These are phyloP conservation scores for Megaceryle torquata DNA, from an alignment of 2,113 vertebrate genomes.

Conservation along the genomic window DNA sequence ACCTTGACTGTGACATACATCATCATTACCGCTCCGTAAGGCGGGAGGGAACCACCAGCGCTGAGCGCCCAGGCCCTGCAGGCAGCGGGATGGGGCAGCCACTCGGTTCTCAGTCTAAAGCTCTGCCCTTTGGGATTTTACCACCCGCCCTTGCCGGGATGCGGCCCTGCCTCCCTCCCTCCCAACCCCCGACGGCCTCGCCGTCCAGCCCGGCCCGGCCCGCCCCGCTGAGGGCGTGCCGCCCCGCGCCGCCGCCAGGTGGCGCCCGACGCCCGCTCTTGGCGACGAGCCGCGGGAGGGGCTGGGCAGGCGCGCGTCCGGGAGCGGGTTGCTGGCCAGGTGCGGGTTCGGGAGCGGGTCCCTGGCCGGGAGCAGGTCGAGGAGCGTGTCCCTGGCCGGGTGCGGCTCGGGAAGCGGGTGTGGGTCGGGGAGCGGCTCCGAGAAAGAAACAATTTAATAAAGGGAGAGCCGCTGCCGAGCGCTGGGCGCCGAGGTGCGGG, in stretches of 20 bases:
- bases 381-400: not conserved
- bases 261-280: slow-evolving; percentile 43
- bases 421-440: not conserved
- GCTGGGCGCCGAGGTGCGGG: not conserved
- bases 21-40: not conserved
- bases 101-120: not conserved
- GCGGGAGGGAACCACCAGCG: not conserved
- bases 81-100: not conserved
- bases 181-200: fast-evolving
- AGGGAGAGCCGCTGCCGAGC: not conserved
- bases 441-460: not conserved
- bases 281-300: not conserved
- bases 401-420: not conserved
- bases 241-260: slow-evolving; percentile 24
- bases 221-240: no score
- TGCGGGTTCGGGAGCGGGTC: not conserved
- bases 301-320: not conserved
- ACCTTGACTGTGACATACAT: not conserved
- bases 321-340: not conserved
- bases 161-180: not conserved
- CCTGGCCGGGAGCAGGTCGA: not conserved
- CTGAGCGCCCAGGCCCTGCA: not conserved
- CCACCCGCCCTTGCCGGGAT: not conserved
- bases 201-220: not conserved
- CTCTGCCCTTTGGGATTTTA: not conserved